These are phyloP conservation scores for Dipodomys spectabilis DNA, from an alignment of 2,113 vertebrate genomes.

Conservation along the genomic window DNA sequence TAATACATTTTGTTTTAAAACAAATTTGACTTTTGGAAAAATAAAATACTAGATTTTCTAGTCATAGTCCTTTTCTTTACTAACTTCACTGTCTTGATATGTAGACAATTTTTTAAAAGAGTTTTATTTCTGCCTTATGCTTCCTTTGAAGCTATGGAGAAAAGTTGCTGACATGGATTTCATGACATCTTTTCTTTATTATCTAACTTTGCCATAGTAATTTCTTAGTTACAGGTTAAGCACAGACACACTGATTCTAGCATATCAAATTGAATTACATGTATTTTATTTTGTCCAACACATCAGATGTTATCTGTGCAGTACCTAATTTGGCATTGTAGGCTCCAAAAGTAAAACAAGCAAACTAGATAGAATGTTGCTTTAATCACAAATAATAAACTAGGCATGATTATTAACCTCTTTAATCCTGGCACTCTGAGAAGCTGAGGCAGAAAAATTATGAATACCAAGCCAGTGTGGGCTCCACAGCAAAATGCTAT, in stretches of 20 bases:
- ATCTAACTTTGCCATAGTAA: neutral
- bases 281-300: neutral
- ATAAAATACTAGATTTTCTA: neutral
- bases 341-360: neutral
- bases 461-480: neutral
- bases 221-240: neutral
- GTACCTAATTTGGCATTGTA: neutral
- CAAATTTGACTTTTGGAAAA: constrained; percentile 26
- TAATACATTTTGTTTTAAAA: constrained; percentile 4
- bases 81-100: too few relatives aligned
- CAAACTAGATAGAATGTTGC: neutral
- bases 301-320: constrained; percentile 8
- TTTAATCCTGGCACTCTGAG: neutral
- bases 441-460: neutral
- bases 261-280: neutral
- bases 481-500: neutral
- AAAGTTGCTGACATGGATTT: neutral
- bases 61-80: neutral
- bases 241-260: neutral
- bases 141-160: neutral
- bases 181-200: neutral
- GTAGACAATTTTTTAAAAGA: too few relatives aligned
- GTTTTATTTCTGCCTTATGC: neutral
- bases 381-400: neutral
- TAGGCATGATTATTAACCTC: too few relatives aligned